These are phyloP conservation scores for Coturnix japonica DNA, from an alignment of 2,113 vertebrate genomes.

Conservation along the genomic window DNA sequence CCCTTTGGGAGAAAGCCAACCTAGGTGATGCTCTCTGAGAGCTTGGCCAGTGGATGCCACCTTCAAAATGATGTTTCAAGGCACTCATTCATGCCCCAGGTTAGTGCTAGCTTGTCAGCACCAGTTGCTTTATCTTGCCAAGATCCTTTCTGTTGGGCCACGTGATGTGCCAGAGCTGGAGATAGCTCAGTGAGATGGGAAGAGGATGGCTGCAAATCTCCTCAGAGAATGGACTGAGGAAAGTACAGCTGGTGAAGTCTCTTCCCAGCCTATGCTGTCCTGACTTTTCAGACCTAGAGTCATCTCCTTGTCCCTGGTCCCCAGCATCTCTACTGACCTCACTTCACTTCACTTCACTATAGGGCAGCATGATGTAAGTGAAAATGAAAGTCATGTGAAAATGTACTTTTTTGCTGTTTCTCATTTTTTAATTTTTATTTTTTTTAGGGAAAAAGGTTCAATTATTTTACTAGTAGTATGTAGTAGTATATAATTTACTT, in stretches of 20 bases:
- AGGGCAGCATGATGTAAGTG: fast-evolving
- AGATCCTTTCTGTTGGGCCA: background rate
- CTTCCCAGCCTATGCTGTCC: fast-evolving
- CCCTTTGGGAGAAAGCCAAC: background rate
- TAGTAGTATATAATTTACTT: too few species aligned
- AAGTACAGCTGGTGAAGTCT: background rate
- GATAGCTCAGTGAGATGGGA: background rate
- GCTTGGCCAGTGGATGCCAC: fast-evolving
- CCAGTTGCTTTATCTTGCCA: fast-evolving
- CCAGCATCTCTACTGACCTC: background rate
- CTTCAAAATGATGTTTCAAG: background rate
- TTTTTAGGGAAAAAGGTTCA: background rate
- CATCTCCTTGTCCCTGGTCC: fast-evolving
- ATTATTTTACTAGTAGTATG: background rate
- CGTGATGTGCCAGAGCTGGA: background rate
- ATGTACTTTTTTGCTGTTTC: background rate
- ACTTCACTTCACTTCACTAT: background rate
- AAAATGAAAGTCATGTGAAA: background rate
- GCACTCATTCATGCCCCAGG: fast-evolving
- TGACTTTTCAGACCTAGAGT: fast-evolving
- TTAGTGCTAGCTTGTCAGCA: background rate
- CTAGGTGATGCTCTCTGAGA: fast-evolving
- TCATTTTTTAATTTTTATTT: too few species aligned
- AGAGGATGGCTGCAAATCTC: background rate
- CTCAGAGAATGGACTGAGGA: background rate